A percentile compares a stretch with the other conserved stretches of the same genome.
Evolutionary conservation across 2,113 vertebrate species (phyloP).

Genomic region (Delphinus delphis): DNA sequence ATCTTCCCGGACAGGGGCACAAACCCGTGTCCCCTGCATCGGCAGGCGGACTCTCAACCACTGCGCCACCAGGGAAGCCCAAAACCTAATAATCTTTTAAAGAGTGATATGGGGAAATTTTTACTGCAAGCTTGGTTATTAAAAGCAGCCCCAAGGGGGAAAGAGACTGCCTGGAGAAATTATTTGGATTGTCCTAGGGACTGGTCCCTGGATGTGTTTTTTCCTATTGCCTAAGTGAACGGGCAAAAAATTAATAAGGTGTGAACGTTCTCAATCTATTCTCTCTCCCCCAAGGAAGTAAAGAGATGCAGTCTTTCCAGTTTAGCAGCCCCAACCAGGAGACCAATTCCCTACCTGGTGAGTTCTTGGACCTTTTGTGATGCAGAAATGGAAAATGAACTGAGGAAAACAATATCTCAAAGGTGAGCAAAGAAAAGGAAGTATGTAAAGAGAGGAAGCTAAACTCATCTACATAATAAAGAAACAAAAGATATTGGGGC

Average conservation of each 20-base stretch:
- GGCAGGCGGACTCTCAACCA: too few relatives aligned
- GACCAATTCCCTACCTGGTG: not conserved
- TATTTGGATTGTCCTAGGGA: not conserved
- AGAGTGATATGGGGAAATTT: not conserved
- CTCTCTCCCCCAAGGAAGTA: not conserved
- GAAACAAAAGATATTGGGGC: not conserved
- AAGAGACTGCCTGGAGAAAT: not conserved
- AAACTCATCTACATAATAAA: slow-evolving; percentile 26
- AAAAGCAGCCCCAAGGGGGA: not conserved
- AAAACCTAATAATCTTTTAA: not conserved
- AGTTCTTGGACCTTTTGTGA: not conserved
- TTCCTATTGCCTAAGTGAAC: not conserved
- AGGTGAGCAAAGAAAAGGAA: not conserved
- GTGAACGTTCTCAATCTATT: not conserved
- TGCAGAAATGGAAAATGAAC: not conserved
- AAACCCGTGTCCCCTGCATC: too few relatives aligned
- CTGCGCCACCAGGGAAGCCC: too few relatives aligned
- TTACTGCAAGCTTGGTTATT: not conserved
- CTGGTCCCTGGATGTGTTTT: not conserved
- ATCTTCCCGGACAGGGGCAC: too few relatives aligned
- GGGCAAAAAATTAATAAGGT: not conserved
- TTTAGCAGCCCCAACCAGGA: not conserved
- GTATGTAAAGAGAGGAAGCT: not conserved
- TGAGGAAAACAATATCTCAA: not conserved
- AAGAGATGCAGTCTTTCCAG: not conserved